phyloP scores from a whole-genome alignment of 2,888 invertebrate genomes.

The Cheilosia vulpina region DNA sequence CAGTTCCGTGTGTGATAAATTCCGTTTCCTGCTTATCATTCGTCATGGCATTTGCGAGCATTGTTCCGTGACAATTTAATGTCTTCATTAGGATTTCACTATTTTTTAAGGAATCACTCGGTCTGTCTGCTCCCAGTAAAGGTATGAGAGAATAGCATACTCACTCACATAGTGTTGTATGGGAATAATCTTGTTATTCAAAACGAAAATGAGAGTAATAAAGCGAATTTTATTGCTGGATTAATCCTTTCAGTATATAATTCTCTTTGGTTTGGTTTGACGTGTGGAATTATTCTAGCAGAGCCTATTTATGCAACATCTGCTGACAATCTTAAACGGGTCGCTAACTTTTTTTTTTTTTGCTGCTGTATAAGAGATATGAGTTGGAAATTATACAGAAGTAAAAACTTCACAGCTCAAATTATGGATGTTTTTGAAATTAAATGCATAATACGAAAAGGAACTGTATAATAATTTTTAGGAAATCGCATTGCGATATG shows the following conservation, averaged over 20 bases:
- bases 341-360: neutral
- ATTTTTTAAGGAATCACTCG: slow-evolving; percentile 36
- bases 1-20: slow-evolving; percentile 66
- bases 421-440: no score
- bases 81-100: slow-evolving; percentile 76
- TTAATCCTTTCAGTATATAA: slow-evolving; percentile 63
- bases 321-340: slow-evolving; percentile 7
- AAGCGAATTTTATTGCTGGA: slow-evolving; percentile 72
- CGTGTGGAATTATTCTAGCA: slow-evolving; percentile 12
- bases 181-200: slow-evolving; percentile 73
- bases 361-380: neutral
- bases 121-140: slow-evolving; percentile 26
- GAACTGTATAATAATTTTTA: no score
- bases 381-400: neutral
- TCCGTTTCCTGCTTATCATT: slow-evolving; percentile 76
- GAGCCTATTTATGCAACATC: slow-evolving; percentile 30
- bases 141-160: slow-evolving; percentile 43
- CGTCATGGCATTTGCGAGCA: slow-evolving; percentile 76
- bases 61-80: slow-evolving; percentile 76
- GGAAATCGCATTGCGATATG: no score
- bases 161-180: slow-evolving; percentile 22
- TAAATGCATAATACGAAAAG: no score
- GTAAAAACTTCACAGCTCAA: neutral
- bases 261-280: neutral
- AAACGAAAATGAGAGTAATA: slow-evolving; percentile 72